Evolutionary conservation across 2,113 vertebrate species (phyloP), one percentile per base, ranked within the genome.

Genomic region (Alosa alosa): DNA sequence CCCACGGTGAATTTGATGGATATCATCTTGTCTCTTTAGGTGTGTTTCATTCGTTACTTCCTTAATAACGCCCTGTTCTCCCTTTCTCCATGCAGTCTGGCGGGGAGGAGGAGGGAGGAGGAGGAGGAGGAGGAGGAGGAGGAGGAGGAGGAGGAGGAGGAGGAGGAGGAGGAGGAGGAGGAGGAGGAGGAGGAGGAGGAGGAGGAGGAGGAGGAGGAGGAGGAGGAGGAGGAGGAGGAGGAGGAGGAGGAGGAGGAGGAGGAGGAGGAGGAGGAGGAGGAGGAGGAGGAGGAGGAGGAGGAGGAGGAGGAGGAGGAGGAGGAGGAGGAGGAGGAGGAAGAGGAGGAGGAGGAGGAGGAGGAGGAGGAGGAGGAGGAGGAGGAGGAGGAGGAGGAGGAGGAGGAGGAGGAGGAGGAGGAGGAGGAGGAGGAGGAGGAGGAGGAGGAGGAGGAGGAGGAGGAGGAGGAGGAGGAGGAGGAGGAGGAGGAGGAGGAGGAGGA

Each of bases 101-200:
- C n/a, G n/a, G n/a, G 39, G 95, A 94, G 0, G 95, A 95, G 8
- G 94, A 95, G 31, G 94, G n/a, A n/a, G n/a, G n/a, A 94, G n/a
- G 93, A 91, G 0, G 94, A 94, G 0, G 98, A 99, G 89, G 97
- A 99, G 4, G 97, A 98, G 20, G 97, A 97, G 47, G 96, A 97
- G 13, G 92, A 86, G 0, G 89, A 90, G 45, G 89, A 75, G 0
- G 68, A 91, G 22, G 90, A 83, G 39, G 93, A 87, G 1, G 91
- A 85, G 44, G 93, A 82, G 10, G 84, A 83, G 39, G 75, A 6
- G 84, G 72, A 18, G 36, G 31, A 89, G 39, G 91, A 85, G 39
- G 95, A 94, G 0, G 95, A 95, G 8, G 94, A 95, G 31, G n/a
- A n/a, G n/a, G n/a, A 94, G n/a, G 93, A 91, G 0, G 94, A 94